phyloP scores from a whole-genome alignment of 1,140 invertebrate species.

The Dinoponera quadriceps region DNA sequence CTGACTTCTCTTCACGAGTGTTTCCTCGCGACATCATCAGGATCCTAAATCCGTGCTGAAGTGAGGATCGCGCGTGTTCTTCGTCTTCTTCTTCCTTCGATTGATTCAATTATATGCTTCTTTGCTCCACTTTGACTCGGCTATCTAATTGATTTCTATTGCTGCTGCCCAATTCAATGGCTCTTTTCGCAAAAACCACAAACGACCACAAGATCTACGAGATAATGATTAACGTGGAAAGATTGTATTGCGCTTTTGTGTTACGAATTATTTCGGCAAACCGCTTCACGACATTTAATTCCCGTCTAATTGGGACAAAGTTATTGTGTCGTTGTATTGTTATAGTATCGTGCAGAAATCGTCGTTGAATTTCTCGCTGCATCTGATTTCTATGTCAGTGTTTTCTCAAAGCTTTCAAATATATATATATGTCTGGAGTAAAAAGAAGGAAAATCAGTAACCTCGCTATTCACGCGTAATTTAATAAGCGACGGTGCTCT shows the following conservation, averaged over 20 bases:
- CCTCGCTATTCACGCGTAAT: background rate
- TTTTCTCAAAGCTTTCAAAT: background rate
- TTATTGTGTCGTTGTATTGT: background rate
- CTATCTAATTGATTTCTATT: background rate
- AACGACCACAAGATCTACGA: background rate
- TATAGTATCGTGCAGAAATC: background rate
- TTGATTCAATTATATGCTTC: background rate
- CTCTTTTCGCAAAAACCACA: background rate
- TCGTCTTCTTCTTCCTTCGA: background rate
- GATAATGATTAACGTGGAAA: background rate
- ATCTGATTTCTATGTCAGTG: background rate
- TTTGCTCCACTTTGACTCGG: slow-evolving; percentile 6
- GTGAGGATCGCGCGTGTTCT: background rate
- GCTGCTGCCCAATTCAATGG: background rate
- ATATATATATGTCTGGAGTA: background rate
- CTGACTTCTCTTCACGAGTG: slow-evolving; percentile 13
- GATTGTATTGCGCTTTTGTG: no score
- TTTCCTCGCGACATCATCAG: slow-evolving; percentile 38
- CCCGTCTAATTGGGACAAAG: background rate
- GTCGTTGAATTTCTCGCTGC: background rate
- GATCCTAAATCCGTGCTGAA: background rate
- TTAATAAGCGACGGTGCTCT: background rate
- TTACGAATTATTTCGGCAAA: no score
- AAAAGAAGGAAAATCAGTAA: background rate
- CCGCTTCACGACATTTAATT: background rate